Conservation (phyloP, 2,888 invertebrate species). For the Formica aserva region DNA sequence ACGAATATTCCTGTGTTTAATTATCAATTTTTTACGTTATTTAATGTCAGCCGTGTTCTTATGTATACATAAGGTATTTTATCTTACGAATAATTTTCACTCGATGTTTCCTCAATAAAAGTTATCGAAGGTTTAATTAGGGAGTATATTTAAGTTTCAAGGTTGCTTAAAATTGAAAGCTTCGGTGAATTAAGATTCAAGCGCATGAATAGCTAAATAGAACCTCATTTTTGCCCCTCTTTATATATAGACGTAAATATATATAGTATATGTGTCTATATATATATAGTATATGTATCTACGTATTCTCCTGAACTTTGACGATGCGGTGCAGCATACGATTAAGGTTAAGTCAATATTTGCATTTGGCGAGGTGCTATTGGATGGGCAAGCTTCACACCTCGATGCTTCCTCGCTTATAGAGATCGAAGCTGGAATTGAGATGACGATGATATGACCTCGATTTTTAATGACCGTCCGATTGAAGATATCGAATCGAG, state of each 20-base stretch:
- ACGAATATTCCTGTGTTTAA: neutral
- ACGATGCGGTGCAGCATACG: slow-evolving; percentile 52
- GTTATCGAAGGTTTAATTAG: slow-evolving; percentile 33
- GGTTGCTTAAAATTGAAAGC: slow-evolving; percentile 22
- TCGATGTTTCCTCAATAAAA: neutral
- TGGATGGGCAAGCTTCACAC: slow-evolving; percentile 47
- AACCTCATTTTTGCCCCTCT: neutral
- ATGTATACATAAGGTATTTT: neutral
- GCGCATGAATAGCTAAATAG: slow-evolving; percentile 28
- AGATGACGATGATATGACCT: slow-evolving; percentile 49
- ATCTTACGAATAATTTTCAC: slow-evolving; percentile 4
- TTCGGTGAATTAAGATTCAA: slow-evolving; percentile 27
- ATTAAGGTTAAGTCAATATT: slow-evolving; percentile 80
- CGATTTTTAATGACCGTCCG: slow-evolving; percentile 24
- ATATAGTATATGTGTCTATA: neutral
- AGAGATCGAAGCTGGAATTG: slow-evolving; percentile 60
- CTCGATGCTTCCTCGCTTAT: slow-evolving; percentile 3
- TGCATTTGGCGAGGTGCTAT: slow-evolving; percentile 60
- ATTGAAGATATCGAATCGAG: slow-evolving; percentile 5
- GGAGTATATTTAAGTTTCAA: slow-evolving; percentile 42
- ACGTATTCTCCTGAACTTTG: slow-evolving; percentile 46
- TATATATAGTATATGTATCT: neutral
- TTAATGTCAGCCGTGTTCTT: neutral
- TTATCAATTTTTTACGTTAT: neutral
- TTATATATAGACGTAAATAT: neutral